Base-by-base conservation (phyloP, 1,140 invertebrate species). In the Hermetia illucens region DNA sequence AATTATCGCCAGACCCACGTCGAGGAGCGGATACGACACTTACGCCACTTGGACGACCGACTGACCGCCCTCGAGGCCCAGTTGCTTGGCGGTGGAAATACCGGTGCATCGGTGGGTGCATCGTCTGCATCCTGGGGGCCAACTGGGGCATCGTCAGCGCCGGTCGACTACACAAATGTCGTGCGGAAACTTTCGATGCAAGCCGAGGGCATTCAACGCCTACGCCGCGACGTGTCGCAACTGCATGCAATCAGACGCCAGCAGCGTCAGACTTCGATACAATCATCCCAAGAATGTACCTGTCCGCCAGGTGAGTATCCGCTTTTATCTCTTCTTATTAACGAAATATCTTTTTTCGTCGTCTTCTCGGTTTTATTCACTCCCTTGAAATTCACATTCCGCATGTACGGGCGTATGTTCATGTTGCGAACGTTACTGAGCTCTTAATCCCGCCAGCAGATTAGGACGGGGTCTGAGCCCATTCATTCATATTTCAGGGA, bases 171-270 rank as follows among this genome's bases (percentile, higher is more conserved):
- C 21, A 38, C 41, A 21, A 36, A 41, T 37, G 36, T 39, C 13
- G 29, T 45, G 18, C 39, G 39, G 19, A 34, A 35, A 22, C 27
- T 47, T 30, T 43, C 46, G 15, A 36, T 44, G 9, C 41, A 47
- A 36, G 39, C 45, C 19, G 29, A 55, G 34, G 57, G 59, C 35
- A 41, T 60, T 19, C 56, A 59, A 36, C 54, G 57, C 20, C 41
- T 60, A 36, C 51, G 57, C 2, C 49, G 57, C 21, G 57, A 60
- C 39, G 57, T 60, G 5, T 60, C 57, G 12, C 54, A 59, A 16
- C 40, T 60, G 35, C 52, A 60, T 37, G 32, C 57, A 17, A 52
- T 47, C 17, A 42, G 57, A 20, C 54, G 57, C 6, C 55, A 58
- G 40, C 55, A 60, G 36, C 33, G 39, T 16, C 56, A 59, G 36